A percentile compares a stretch with the other conserved stretches of the same genome.
These are phyloP conservation scores for Pterocles gutturalis DNA, from an alignment of 2,113 vertebrate species.

Conservation along the genomic window DNA sequence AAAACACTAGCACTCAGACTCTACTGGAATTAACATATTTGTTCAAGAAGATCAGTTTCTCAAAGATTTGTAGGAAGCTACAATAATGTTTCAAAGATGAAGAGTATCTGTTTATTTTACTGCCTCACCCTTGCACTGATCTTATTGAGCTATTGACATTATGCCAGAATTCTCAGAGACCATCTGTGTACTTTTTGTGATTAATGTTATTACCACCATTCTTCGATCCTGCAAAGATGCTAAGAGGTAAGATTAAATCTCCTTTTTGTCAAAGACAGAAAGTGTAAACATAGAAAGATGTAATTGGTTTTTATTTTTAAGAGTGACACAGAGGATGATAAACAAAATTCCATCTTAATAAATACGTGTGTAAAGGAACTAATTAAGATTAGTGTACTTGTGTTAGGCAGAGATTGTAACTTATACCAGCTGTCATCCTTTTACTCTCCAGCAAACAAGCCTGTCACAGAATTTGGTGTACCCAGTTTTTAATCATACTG, in stretches of 20 bases:
- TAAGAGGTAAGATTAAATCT: too few species aligned
- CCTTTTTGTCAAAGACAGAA: too few species aligned
- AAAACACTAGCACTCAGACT: background rate
- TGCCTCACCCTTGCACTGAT: background rate
- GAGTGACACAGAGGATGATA: too few species aligned
- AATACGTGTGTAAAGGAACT: background rate
- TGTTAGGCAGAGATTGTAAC: background rate
- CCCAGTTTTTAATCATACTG: background rate
- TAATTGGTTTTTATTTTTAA: too few species aligned
- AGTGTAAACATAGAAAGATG: too few species aligned
- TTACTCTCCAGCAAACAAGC: background rate
- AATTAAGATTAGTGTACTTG: background rate
- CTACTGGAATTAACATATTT: background rate
- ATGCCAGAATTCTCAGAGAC: background rate
- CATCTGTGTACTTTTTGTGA: background rate
- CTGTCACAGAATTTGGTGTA: background rate
- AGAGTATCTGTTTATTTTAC: background rate
- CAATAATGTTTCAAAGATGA: background rate
- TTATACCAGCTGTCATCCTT: background rate
- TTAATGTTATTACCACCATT: too few species aligned
- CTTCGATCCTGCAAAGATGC: too few species aligned
- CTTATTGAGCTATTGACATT: background rate
- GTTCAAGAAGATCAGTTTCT: background rate
- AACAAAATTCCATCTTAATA: background rate
- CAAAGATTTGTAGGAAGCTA: background rate